Conservation (phyloP, 1,140 invertebrate genomes). For the Drosophila ficusphila region DNA sequence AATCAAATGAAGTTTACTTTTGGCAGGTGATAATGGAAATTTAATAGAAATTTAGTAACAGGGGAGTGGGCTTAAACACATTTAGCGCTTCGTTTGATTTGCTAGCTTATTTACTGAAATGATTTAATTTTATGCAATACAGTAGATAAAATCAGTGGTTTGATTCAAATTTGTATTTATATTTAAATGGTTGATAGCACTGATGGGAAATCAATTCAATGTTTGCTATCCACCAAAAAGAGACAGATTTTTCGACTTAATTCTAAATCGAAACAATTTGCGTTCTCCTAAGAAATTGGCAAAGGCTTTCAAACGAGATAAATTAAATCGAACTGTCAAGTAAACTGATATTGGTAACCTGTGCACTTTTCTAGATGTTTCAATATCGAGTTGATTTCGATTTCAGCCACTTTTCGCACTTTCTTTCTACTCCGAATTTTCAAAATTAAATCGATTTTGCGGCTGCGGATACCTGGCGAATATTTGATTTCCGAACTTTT, state of each 20-base stretch:
- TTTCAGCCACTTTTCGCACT: not conserved
- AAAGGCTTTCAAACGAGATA: not conserved
- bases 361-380: not conserved
- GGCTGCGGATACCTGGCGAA: conserved; percentile 23
- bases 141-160: not conserved
- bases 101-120: too few species aligned
- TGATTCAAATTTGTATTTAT: too few species aligned
- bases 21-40: not conserved
- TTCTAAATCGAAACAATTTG: too few species aligned
- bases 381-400: conserved; percentile 2
- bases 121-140: not conserved
- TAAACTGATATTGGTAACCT: conserved; percentile 4
- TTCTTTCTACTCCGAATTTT: conserved; percentile 7
- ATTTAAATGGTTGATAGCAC: too few species aligned
- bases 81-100: not conserved
- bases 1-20: conserved; percentile 8
- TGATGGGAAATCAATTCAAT: too few species aligned
- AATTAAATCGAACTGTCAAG: not conserved
- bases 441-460: conserved; percentile 25
- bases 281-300: not conserved
- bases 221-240: too few species aligned
- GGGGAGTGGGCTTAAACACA: not conserved
- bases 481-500: conserved; percentile 35
- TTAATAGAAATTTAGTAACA: not conserved
- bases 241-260: too few species aligned